phyloP scores from a whole-genome alignment of 2,888 invertebrate genomes.

The Rhingia campestris region DNA sequence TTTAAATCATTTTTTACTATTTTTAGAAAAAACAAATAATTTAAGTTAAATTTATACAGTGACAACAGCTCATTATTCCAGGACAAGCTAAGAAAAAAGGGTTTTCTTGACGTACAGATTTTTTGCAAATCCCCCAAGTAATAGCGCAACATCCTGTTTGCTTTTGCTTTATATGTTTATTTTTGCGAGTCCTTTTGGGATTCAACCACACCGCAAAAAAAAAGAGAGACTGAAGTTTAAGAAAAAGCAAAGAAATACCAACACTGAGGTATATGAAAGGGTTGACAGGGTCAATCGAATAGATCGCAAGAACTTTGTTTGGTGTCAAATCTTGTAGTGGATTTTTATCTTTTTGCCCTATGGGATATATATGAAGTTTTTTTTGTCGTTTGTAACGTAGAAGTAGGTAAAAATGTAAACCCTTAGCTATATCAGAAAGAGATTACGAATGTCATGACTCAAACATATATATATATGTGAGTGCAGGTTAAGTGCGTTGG shows the following conservation, averaged over 20 bases:
- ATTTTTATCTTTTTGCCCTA: no score
- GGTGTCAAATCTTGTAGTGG: no score
- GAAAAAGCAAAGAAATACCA: not conserved
- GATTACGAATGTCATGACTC: no score
- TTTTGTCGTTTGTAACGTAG: no score
- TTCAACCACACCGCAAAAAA: not conserved
- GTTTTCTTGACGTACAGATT: constrained; percentile 13
- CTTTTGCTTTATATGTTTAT: constrained; percentile 15
- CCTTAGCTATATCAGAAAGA: no score
- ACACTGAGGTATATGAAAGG: not conserved
- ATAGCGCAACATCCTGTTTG: constrained; percentile 43
- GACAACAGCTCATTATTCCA: constrained; percentile 52
- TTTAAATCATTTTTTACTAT: constrained; percentile 41
- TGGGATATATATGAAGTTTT: no score
- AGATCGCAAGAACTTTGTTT: no score
- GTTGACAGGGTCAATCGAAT: not conserved
- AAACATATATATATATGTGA: no score
- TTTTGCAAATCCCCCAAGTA: constrained; percentile 57
- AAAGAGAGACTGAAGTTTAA: not conserved
- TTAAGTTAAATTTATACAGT: constrained; percentile 61
- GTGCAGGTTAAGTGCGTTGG: no score
- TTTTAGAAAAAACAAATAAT: constrained; percentile 1
- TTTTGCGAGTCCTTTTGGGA: not conserved
- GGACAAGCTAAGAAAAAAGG: not conserved
- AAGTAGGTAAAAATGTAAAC: no score